These are phyloP conservation scores for Quadriops clusia DNA, from an alignment of 2,888 invertebrate species.

Conservation along the genomic window DNA sequence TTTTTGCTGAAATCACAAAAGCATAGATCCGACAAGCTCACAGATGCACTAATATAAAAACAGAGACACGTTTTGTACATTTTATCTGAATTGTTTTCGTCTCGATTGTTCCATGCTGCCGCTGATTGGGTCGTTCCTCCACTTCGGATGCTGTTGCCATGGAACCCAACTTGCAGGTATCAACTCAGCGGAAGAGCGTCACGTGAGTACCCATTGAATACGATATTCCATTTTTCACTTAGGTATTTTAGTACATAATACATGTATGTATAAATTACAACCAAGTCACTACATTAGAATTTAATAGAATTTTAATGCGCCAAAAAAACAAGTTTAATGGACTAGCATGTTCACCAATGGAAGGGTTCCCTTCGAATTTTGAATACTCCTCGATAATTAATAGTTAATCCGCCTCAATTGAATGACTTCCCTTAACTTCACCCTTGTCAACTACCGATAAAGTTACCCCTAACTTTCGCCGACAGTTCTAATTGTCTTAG, in stretches of 20 bases:
- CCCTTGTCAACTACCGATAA: too few species aligned
- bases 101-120: constrained; percentile 42
- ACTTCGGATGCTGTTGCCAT: constrained; percentile 27
- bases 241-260: constrained; percentile 1
- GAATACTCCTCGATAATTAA: too few species aligned
- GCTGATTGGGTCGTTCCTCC: constrained; percentile 28
- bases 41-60: constrained; percentile 27
- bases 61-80: constrained; percentile 30
- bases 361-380: too few species aligned
- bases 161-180: constrained; percentile 40
- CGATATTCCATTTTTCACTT: constrained; percentile 24
- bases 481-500: too few species aligned
- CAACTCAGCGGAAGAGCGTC: constrained; percentile 52
- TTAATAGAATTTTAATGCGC: too few species aligned
- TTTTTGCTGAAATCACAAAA: constrained; percentile 29
- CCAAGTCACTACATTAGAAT: too few species aligned
- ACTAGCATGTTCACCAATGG: too few species aligned
- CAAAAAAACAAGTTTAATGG: too few species aligned
- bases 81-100: constrained; percentile 37
- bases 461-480: too few species aligned
- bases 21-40: constrained; percentile 28
- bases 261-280: neutral
- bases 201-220: constrained; percentile 44
- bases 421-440: too few species aligned
- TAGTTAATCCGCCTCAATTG: too few species aligned